These are phyloP conservation scores for Sesia bembeciformis DNA, from an alignment of 2,888 invertebrate species.

Conservation along the genomic window DNA sequence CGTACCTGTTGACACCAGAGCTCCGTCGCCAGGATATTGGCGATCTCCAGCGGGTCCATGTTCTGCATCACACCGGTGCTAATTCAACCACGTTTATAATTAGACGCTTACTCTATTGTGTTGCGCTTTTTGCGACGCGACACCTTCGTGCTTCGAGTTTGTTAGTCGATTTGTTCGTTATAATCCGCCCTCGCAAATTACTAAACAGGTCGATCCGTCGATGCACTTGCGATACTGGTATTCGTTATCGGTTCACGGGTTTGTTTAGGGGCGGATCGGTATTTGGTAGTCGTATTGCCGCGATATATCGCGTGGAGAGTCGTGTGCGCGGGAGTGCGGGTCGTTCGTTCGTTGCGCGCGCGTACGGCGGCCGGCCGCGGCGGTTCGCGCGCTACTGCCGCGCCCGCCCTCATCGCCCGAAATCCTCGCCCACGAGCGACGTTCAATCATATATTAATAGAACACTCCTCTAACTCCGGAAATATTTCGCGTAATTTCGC, in stretches of 20 bases:
- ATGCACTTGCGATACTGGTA: slow-evolving; percentile 18
- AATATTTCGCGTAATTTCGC: slow-evolving; percentile 74
- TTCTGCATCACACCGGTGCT: slow-evolving; percentile 59
- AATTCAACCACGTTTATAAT: slow-evolving; percentile 66
- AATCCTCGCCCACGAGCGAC: slow-evolving; percentile 69
- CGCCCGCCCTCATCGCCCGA: slow-evolving; percentile 35
- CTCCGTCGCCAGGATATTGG: slow-evolving; percentile 88
- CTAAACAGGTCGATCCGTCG: slow-evolving; percentile 38
- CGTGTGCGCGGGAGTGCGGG: slow-evolving; percentile 68
- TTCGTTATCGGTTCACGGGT: slow-evolving; percentile 11
- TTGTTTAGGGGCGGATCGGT: slow-evolving; percentile 40
- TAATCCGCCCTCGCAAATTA: slow-evolving; percentile 67
- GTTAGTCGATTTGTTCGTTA: slow-evolving; percentile 72
- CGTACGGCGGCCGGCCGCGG: slow-evolving; percentile 71
- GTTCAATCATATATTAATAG: slow-evolving; percentile 71
- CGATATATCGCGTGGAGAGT: slow-evolving; percentile 37
- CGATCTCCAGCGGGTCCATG: slow-evolving; percentile 89
- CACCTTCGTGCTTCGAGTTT: slow-evolving; percentile 71
- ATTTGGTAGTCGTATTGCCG: slow-evolving; percentile 31
- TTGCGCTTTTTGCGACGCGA: slow-evolving; percentile 73
- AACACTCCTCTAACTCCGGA: slow-evolving; percentile 72
- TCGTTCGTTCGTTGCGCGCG: slow-evolving; percentile 75
- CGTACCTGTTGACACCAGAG: slow-evolving; percentile 88
- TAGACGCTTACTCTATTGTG: slow-evolving; percentile 73
- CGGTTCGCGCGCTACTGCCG: slow-evolving; percentile 70